Conservation (phyloP, 2,113 vertebrate genomes). For the Nestor notabilis region DNA sequence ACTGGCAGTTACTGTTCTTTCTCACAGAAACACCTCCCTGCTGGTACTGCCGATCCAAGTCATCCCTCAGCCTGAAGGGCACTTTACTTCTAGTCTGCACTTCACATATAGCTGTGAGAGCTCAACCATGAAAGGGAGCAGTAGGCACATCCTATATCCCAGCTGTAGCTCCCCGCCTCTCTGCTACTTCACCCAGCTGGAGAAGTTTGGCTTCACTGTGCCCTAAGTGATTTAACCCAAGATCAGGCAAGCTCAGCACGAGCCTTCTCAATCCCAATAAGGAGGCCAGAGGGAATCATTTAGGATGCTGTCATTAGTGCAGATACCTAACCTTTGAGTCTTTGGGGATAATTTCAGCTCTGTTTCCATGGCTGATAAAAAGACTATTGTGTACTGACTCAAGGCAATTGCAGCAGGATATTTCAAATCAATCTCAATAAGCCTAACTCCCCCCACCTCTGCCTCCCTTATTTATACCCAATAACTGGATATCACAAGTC, state of each 20-base stretch:
- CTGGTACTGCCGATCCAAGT: not conserved
- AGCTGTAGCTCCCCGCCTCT: not conserved
- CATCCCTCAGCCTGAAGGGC: not conserved
- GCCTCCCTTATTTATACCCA: not conserved
- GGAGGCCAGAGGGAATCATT: not conserved
- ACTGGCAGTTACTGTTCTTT: not conserved
- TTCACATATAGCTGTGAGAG: not conserved
- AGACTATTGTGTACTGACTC: not conserved
- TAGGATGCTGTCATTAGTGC: not conserved
- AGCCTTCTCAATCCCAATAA: not conserved
- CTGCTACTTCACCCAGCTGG: slow-evolving; percentile 27
- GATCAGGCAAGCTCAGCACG: not conserved
- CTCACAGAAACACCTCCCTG: not conserved
- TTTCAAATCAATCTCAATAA: not conserved
- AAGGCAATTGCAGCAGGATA: not conserved
- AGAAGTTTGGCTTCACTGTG: not conserved
- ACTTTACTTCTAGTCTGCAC: not conserved
- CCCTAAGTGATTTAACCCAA: slow-evolving; percentile 24
- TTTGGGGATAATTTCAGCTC: not conserved
- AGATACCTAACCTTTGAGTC: not conserved
- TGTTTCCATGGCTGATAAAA: not conserved
- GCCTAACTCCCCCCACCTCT: not conserved
- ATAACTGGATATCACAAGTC: not conserved
- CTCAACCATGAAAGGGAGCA: slow-evolving; percentile 35
- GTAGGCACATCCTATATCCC: not conserved